These are phyloP conservation scores for Oreochromis aureus DNA, from an alignment of 2,113 vertebrate species.

Conservation along the genomic window DNA sequence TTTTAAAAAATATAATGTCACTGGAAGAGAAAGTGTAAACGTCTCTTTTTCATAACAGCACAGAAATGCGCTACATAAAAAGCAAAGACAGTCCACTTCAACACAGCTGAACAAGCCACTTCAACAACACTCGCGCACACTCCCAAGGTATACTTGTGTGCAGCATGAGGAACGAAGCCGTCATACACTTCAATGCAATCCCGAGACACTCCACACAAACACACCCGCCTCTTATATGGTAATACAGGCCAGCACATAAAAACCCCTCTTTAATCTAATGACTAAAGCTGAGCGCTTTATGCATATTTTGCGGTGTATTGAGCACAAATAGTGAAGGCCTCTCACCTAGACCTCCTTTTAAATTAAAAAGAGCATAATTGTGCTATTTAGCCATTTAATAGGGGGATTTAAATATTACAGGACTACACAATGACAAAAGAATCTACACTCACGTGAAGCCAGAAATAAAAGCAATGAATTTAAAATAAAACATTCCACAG, in stretches of 20 bases:
- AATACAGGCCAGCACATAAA: conserved; percentile 19
- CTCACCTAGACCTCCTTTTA: background rate
- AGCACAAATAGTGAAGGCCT: conserved; percentile 9
- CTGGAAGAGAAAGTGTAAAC: background rate
- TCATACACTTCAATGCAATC: conserved; percentile 16
- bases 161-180: background rate
- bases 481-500: background rate
- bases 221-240: conserved; percentile 22
- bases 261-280: conserved; percentile 35
- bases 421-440: background rate
- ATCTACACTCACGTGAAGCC: background rate
- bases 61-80: background rate
- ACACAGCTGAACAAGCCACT: background rate
- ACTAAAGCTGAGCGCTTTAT: conserved; percentile 12
- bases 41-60: background rate
- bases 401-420: background rate
- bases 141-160: background rate
- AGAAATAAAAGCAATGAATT: background rate
- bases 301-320: conserved; percentile 5
- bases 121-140: background rate
- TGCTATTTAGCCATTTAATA: background rate
- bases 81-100: background rate
- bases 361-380: background rate
- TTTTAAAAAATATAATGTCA: background rate
- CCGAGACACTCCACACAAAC: conserved; percentile 26